Evolutionary conservation across 2,888 invertebrate species (phyloP), one percentile per base, ranked within the genome.

Genomic region (Drosophila nr. fundita): DNA sequence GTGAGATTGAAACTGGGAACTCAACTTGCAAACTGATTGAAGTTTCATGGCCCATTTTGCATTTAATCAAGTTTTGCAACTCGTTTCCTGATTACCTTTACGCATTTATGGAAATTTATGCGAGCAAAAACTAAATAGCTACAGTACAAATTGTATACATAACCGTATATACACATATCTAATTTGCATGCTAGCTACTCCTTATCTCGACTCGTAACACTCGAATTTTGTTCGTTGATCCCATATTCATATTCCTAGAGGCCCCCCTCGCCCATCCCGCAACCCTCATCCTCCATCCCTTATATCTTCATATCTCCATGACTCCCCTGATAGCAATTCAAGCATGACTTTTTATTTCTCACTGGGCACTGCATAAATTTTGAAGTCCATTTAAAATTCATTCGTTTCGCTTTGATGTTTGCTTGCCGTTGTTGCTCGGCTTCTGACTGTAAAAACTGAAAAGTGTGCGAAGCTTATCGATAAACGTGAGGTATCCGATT

Each of bases 291-390:
- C 42, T 13, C 7, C 45, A 21, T 45, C 21, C 45, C 15, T 15
- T 15, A 15, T 45, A 42, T 7, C 7, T 8, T 21, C 49, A 42
- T 48, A 27, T 50, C 32, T 36, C 18, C 48, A 27, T 59, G 49
- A 55, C 13, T 53, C 75, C 75, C 49, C 55, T 55, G 50, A 24
- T 54, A 58, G 27, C 62, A 76, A 71, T 75, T 76, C 69, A 68
- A 49, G 61, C 53, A 57, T 62, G 57, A 45, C 66, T 77, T 72
- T 77, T 77, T 77, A 65, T 72, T 54, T 54, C 57, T 34, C 61
- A 78, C 74, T 82, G 69, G 84, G 73, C 69, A 65, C 75, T 84
- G 76, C 80, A 80, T 80, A 80, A 82, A 84, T 84, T 78, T 74
- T n/a, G 57, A n/a, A 82, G 49, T 68, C 68, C 71, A 82, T 82